Base-by-base conservation (phyloP, 2,797 vertebrate genomes). In the Alauda arvensis region DNA sequence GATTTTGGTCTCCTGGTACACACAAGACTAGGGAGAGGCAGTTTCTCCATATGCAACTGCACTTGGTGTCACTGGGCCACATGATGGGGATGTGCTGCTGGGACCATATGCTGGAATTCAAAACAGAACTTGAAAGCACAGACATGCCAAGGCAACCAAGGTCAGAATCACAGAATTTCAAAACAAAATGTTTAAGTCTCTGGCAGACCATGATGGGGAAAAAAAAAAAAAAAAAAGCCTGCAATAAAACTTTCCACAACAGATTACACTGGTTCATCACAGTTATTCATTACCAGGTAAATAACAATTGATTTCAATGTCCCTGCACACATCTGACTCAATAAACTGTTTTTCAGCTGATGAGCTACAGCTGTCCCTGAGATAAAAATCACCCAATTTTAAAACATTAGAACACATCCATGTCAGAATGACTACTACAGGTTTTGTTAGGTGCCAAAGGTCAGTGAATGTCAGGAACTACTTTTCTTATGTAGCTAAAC, bases 271-370 rank as follows among this genome's bases (percentile, higher is more conserved):
- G 37, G 6, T 67, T 78, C 51, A 77, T 71, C 89, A 83, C 31
- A 72, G 26, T 92, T 93, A 93, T n/a, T 95, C 77, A 87, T 83
- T 88, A 86, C 56, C 31, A 93, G 78, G 53, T 93, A 94, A 97
- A 88, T 78, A 90, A 82, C 53, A 69, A 86, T 66, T 87, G 59
- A 91, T 94, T 93, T 88, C 81, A 84, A 57, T 48, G 51, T 83
- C 65, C 51, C 62, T 8, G 3, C 48, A 56, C 10, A 68, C 6
- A 31, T 61, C 46, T 86, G 51, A 92, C 77, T 95, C 90, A 92
- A 94, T 89, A 95, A 94, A 93, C 69, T 2, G 1, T 83, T 92
- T 82, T 71, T 63, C 40, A 86, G 40, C 48, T 80, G 65, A 83
- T 77, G 68, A 93, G 61, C 63, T 91, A 63, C 81, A 85, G 77